A percentile compares a stretch with the other conserved stretches of the same genome.
These are phyloP conservation scores for Ennomos quercinarius DNA, from an alignment of 2,888 invertebrate genomes.

Conservation along the genomic window DNA sequence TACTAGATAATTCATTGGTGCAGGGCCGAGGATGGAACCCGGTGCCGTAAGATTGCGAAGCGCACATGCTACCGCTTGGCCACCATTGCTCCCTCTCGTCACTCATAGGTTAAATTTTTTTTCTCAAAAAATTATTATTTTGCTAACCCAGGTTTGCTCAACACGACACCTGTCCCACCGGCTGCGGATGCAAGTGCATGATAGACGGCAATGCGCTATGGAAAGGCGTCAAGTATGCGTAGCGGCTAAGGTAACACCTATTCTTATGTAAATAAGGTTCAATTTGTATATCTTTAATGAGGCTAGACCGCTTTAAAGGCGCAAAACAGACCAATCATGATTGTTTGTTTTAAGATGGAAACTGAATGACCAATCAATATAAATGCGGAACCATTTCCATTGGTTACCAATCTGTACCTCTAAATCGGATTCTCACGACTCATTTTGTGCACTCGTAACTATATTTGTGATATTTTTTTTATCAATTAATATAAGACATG, in stretches of 20 bases:
- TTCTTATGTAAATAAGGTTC: not conserved
- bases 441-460: slow-evolving; percentile 6
- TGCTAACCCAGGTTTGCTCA: slow-evolving; percentile 72
- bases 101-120: too few relatives aligned
- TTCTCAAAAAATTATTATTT: too few relatives aligned
- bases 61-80: too few relatives aligned
- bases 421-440: not conserved
- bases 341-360: too few relatives aligned
- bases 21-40: too few relatives aligned
- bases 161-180: slow-evolving; percentile 93
- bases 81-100: too few relatives aligned
- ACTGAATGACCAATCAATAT: too few relatives aligned
- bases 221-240: slow-evolving; percentile 76
- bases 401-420: not conserved
- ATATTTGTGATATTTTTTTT: slow-evolving; percentile 20
- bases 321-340: not conserved
- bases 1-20: too few relatives aligned
- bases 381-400: not conserved
- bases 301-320: not conserved
- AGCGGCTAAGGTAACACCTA: slow-evolving; percentile 35
- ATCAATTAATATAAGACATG: slow-evolving; percentile 20
- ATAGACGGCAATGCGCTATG: slow-evolving; percentile 85
- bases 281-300: slow-evolving; percentile 2
- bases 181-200: slow-evolving; percentile 96
- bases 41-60: too few relatives aligned